A percentile compares a stretch with the other conserved stretches of the same genome.
phyloP scores from a whole-genome alignment of 2,113 vertebrate genomes.

The Coreoperca whiteheadi region DNA sequence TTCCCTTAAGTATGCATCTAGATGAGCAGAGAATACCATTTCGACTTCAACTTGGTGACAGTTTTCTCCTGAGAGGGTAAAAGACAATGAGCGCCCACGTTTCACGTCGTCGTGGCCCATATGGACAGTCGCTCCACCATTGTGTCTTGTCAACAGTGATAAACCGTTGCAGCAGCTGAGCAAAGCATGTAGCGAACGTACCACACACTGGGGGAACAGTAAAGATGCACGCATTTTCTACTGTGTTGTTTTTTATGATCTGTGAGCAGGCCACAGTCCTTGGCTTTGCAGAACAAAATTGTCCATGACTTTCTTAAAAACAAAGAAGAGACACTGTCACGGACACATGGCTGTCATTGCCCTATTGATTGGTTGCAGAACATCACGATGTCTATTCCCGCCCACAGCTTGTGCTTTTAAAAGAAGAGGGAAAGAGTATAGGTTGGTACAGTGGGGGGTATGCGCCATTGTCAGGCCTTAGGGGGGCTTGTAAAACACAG shows the following conservation, averaged over 20 bases:
- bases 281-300: not conserved
- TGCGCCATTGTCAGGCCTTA: conserved; percentile 36
- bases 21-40: too few relatives aligned
- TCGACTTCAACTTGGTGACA: too few relatives aligned
- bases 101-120: too few relatives aligned
- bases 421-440: not conserved
- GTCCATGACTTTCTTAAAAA: not conserved
- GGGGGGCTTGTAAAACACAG: conserved; percentile 54
- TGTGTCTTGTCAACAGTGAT: too few relatives aligned
- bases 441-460: not conserved
- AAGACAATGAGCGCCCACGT: too few relatives aligned
- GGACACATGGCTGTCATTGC: not conserved
- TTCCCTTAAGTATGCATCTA: too few relatives aligned
- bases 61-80: too few relatives aligned
- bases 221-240: not conserved
- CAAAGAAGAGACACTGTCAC: too few relatives aligned
- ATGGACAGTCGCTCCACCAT: too few relatives aligned
- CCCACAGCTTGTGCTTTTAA: not conserved
- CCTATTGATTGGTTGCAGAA: not conserved
- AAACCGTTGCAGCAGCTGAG: not conserved
- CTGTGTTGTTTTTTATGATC: not conserved
- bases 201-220: not conserved
- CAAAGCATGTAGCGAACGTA: not conserved
- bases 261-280: not conserved
- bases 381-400: not conserved